These are phyloP conservation scores for Ophraella communa DNA, from an alignment of 2,888 invertebrate genomes.

Conservation along the genomic window DNA sequence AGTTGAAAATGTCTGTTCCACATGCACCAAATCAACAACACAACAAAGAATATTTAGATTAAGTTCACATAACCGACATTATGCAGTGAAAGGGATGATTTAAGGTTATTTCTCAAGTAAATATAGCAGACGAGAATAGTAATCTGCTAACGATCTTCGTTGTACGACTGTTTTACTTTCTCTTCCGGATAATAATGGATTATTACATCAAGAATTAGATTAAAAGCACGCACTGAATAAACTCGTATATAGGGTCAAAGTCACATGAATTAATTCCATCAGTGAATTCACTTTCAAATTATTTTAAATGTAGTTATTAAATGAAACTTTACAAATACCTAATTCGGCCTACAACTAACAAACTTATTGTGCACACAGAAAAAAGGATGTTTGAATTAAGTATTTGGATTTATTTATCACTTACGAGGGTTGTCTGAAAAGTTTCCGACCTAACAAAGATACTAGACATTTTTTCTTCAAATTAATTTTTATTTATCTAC, in stretches of 20 bases:
- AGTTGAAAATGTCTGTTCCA: not conserved
- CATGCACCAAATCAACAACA: not conserved
- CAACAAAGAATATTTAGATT: not conserved
- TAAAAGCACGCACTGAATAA: not conserved
- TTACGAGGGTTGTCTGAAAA: too few species aligned
- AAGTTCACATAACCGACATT: not conserved
- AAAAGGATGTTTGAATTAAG: too few species aligned
- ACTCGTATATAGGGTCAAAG: not conserved
- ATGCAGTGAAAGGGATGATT: conserved; percentile 17
- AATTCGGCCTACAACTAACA: too few species aligned
- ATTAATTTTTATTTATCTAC: too few species aligned
- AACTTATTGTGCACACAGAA: too few species aligned
- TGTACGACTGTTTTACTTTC: conserved; percentile 33
- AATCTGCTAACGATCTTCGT: conserved; percentile 16
- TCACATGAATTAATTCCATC: not conserved
- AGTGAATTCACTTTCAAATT: too few species aligned
- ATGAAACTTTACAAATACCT: too few species aligned
- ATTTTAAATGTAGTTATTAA: too few species aligned
- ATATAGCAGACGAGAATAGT: conserved; percentile 2
- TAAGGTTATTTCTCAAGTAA: conserved; percentile 21
- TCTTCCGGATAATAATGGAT: conserved; percentile 31
- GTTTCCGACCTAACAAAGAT: too few species aligned
- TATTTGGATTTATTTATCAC: too few species aligned
- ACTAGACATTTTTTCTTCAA: too few species aligned
- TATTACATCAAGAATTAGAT: conserved; percentile 24